Evolutionary conservation across 2,797 vertebrate genomes (phyloP), one percentile per base, ranked within the genome.

Genomic region (Momotus momota): DNA sequence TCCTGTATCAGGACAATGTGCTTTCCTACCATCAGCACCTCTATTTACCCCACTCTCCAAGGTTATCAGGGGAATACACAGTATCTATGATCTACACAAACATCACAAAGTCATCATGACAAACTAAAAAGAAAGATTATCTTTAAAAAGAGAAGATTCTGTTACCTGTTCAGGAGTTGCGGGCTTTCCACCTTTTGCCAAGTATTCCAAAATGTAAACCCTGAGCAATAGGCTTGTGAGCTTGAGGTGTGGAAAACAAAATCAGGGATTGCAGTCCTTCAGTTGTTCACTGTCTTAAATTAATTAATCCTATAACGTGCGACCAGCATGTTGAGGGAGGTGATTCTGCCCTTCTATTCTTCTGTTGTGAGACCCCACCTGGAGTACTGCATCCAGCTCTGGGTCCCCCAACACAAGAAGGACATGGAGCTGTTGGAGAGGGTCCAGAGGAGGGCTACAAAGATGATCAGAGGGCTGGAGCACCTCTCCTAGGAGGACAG

Each of bases 1-100:
- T 49, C 31, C 67, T 49, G 43, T 18, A 88, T 79, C 52, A 8
- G 87, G 52, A 62, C 52, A 83, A 5, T 12, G 38, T 94, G 81
- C 41, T 93, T 82, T 85, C 77, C 78, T 92, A 69, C 86, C 91
- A 64, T 87, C 88, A 95, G 82, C 23, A 10, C 82, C 96, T n/a
- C 69, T 82, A 88, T 95, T 77, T 95, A 90, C 45, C 40, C 35
- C 0, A 0, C 31, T 85, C 33, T 49, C 62, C 20, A 52, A 77
- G 94, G 70, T 91, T 86, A 66, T 52, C 61, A 19, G 67, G 26
- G 80, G 43, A 80, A 64, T 26, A 15, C 1, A 6, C 62, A 26
- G 35, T 54, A 55, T 64, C 73, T 86, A 0, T n/a, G n/a, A 94
- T 79, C 85, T 69, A 0, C 3, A 57, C 46, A 72, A 75, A 38